Evolutionary conservation across 2,113 vertebrate species (phyloP).

Genomic region (Protomyctophum bolini): DNA sequence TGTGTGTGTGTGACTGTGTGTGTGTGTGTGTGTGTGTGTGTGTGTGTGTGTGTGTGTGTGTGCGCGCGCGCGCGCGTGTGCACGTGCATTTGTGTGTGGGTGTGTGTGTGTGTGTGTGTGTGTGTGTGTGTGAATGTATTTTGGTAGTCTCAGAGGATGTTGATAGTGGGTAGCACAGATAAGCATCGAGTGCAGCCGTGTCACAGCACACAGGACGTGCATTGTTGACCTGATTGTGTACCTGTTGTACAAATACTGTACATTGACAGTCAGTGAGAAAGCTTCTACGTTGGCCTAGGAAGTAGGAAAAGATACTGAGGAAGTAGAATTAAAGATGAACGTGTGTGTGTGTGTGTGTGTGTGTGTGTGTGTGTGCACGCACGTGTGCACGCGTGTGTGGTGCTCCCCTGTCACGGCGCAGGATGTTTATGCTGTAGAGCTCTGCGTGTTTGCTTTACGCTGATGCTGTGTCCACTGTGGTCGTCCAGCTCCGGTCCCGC

Average conservation of each 20-base stretch:
- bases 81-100: too few species aligned
- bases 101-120: slow-evolving; percentile 19
- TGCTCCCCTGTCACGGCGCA: background rate
- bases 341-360: background rate
- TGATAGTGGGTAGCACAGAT: slow-evolving; percentile 60
- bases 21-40: slow-evolving; percentile 3
- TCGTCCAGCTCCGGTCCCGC: slow-evolving; percentile 25
- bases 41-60: background rate
- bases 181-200: slow-evolving; percentile 55
- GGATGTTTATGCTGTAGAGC: slow-evolving; percentile 62
- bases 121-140: background rate
- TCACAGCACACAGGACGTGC: slow-evolving; percentile 56
- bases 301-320: slow-evolving; percentile 50
- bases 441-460: slow-evolving; percentile 65
- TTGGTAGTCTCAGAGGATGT: slow-evolving; percentile 54
- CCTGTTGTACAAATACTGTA: slow-evolving; percentile 25
- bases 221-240: slow-evolving; percentile 61
- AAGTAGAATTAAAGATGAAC: slow-evolving; percentile 38
- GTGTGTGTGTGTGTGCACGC: background rate
- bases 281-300: slow-evolving; percentile 13
- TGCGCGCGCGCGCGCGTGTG: too few species aligned
- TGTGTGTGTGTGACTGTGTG: slow-evolving; percentile 5
- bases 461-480: slow-evolving; percentile 25
- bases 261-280: background rate
- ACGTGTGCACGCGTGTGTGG: too few species aligned